These are phyloP conservation scores for Cheilosia vernalis DNA, from an alignment of 2,888 invertebrate genomes.

Conservation along the genomic window DNA sequence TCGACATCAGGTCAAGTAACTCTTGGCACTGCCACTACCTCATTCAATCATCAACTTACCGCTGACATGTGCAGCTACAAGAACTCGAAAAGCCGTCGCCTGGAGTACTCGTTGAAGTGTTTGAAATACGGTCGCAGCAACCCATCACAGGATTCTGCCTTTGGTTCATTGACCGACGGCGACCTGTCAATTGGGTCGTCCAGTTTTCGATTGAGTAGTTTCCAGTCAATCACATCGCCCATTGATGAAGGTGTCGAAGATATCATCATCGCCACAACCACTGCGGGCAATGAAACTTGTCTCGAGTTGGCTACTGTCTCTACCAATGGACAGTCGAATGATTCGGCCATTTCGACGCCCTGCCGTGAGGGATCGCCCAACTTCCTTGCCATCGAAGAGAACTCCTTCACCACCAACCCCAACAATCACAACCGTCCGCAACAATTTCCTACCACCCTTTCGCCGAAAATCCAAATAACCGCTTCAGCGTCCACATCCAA, in stretches of 20 bases:
- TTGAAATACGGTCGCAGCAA: slow-evolving; percentile 83
- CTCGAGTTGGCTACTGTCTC: slow-evolving; percentile 82
- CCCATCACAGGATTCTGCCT: slow-evolving; percentile 83
- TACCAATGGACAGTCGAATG: slow-evolving; percentile 81
- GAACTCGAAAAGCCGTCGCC: slow-evolving; percentile 83
- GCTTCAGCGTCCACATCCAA: slow-evolving; percentile 76
- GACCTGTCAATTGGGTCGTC: slow-evolving; percentile 83
- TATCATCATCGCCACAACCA: slow-evolving; percentile 82
- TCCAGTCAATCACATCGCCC: slow-evolving; percentile 83
- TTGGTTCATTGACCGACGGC: slow-evolving; percentile 83
- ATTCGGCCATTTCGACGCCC: slow-evolving; percentile 82
- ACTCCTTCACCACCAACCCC: slow-evolving; percentile 78
- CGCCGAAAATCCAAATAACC: slow-evolving; percentile 82
- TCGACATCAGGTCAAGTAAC: slow-evolving; percentile 70
- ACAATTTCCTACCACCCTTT: slow-evolving; percentile 82
- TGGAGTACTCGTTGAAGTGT: slow-evolving; percentile 83
- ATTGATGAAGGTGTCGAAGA: slow-evolving; percentile 84
- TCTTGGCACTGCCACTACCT: slow-evolving; percentile 69
- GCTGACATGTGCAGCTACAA: slow-evolving; percentile 83
- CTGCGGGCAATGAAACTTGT: slow-evolving; percentile 81
- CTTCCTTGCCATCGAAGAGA: slow-evolving; percentile 81
- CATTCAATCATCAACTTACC: slow-evolving; percentile 82
- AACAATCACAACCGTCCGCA: slow-evolving; percentile 80
- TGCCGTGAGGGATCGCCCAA: slow-evolving; percentile 82
- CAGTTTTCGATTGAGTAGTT: slow-evolving; percentile 83